Evolutionary conservation across 2,888 invertebrate species (phyloP), one percentile per base, ranked within the genome.

Genomic region (Agrilus biguttatus): DNA sequence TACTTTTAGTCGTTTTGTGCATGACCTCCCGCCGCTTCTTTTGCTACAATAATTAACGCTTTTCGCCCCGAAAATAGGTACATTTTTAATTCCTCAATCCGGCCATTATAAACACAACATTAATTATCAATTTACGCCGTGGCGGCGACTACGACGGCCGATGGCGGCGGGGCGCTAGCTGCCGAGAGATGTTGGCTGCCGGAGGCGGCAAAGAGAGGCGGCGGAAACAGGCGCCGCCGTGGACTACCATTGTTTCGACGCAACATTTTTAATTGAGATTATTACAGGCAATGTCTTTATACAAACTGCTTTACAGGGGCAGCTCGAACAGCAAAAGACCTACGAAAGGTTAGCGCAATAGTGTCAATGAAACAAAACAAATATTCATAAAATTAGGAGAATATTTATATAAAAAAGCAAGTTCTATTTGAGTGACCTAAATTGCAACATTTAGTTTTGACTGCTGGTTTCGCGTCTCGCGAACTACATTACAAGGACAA

Each of bases 191-290:
- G 17, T 17, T 4, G 17, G 17, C 4, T 23, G 23, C 23, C 8
- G 28, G 10, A 10, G 28, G 28, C 28, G 28, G 28, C 28, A 10
- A 28, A 28, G 28, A 10, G 28, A 10, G 42, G 45, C 45, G 44
- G 45, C 43, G 45, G 45, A 45, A 41, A 44, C 45, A 45, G 42
- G 42, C 45, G 49, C 48, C 49, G 49, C 48, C 49, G 36, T 41
- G 45, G 46, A 45, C 47, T 45, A 56, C 62, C 61, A 63, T 65
- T 63, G 63, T 63, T 61, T 58, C 59, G 57, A 53, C 58, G 58
- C 57, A 61, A 60, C 63, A 65, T 66, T 65, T 66, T 66, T 66
- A 66, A 66, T 66, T 65, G 66, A 60, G 61, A 66, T 66, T 65
- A 66, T 65, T 65, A 65, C 63, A 60, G 62, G 10, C 28, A 28